Evolutionary conservation across 2,888 invertebrate species (phyloP).

Genomic region (Rhimphoctona megacephalus): DNA sequence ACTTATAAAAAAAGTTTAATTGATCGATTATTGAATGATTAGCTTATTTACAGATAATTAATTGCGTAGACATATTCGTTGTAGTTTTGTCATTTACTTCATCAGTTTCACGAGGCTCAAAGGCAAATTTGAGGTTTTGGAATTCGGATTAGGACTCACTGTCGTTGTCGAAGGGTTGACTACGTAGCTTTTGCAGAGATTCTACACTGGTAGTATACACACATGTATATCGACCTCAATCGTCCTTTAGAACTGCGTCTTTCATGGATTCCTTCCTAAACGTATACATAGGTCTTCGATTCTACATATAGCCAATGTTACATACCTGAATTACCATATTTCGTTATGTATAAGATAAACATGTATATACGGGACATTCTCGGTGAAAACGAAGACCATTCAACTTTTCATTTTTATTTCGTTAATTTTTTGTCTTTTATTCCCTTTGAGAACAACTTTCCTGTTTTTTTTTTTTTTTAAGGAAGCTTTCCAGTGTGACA

Average conservation of each 20-base stretch:
- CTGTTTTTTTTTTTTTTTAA: not conserved
- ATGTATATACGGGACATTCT: not conserved
- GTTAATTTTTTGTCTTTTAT: not conserved
- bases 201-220: not conserved
- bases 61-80: too few relatives aligned
- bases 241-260: conserved; percentile 34
- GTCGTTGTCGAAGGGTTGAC: conserved; percentile 49
- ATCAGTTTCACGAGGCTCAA: conserved; percentile 73
- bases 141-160: conserved; percentile 78
- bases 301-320: not conserved
- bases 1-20: too few relatives aligned
- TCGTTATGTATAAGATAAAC: not conserved
- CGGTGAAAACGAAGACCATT: not conserved
- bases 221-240: conserved; percentile 28
- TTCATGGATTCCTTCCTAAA: conserved; percentile 40
- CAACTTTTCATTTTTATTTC: not conserved
- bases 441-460: not conserved
- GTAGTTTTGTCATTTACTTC: too few relatives aligned
- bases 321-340: conserved; percentile 4
- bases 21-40: too few relatives aligned
- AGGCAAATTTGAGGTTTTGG: conserved; percentile 77
- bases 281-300: conserved; percentile 13
- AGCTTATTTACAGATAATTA: too few relatives aligned
- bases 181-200: conserved; percentile 38
- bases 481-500: not conserved